Conservation (phyloP, 2,113 vertebrate genomes). For the Orthonyx spaldingii region DNA sequence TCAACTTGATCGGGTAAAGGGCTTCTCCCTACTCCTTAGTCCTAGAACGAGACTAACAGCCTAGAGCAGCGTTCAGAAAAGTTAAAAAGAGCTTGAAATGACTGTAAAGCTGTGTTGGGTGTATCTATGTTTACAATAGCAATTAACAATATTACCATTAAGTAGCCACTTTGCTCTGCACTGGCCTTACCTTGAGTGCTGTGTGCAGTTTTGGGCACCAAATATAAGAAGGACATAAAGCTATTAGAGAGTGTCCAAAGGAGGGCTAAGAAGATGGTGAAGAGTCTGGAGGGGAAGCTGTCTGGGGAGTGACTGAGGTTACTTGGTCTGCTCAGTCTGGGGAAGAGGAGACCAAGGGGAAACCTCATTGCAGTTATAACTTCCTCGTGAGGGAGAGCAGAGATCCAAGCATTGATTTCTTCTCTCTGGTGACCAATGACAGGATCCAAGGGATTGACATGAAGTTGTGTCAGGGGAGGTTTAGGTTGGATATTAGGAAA, state of each 20-base stretch:
- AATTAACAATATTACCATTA: neutral
- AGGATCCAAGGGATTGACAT: neutral
- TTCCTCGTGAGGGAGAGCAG: neutral
- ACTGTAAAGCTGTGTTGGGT: neutral
- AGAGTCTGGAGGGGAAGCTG: neutral
- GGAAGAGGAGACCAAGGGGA: neutral
- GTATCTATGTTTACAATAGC: neutral
- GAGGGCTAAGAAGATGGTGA: neutral
- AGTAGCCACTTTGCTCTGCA: neutral
- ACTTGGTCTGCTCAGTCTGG: neutral
- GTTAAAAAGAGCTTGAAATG: neutral
- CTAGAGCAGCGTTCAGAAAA: neutral
- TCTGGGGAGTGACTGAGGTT: neutral
- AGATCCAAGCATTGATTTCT: neutral
- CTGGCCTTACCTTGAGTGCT: neutral
- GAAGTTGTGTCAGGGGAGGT: neutral
- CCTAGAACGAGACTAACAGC: neutral
- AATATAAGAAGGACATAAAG: neutral
- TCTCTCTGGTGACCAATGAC: neutral
- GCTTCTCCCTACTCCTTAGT: neutral
- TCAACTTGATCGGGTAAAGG: neutral
- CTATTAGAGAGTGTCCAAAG: neutral
- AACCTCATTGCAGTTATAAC: neutral
- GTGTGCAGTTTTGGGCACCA: neutral
- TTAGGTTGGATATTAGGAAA: neutral